Base-by-base conservation (phyloP, 2,888 invertebrate genomes). In the Gastrophysa polygoni region DNA sequence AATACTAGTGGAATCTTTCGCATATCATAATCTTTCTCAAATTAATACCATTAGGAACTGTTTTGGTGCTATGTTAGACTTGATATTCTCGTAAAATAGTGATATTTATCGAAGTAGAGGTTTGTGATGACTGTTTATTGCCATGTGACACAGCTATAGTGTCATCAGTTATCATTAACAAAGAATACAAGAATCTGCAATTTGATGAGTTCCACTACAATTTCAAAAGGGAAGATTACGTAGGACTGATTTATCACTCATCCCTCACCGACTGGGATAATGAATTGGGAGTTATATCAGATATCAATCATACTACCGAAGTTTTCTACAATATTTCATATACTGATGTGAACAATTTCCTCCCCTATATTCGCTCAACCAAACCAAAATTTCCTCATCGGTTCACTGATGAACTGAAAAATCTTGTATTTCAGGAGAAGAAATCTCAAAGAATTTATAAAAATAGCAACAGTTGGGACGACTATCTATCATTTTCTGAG, bases 341-440 rank as follows among this genome's bases (percentile, higher is more conserved):
- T 48, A 48, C 5, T 21, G 48, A 21, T n/a, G 21, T 24, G 16
- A 48, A n/a, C 24, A 48, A 48, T 48, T 48, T 48, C 48, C 8
- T 48, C 21, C 48, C 48, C 48, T 48, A 48, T 24, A 48, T 48
- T 48, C 11, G 48, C 24, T 48, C 24, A 2, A 24, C 20, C 48
- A 24, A 48, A 21, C 48, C 48, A 24, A 48, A 48, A 48, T 48
- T 24, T 20, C 48, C 48, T 48, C 11, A 21, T 48, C 21, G 48
- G 48, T 48, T 48, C n/a, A n/a, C n/a, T n/a, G n/a, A n/a, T 24
- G 24, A 48, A 21, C 18, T 20, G 24, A 48, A 20, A 24, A 11
- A 20, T 21, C 21, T 24, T 7, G n/a, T 48, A 48, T 21, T 48
- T 48, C 20, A 48, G n/a, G n/a, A n/a, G n/a, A n/a, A n/a, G n/a